phyloP scores from a whole-genome alignment of 1,140 invertebrate species.

The Maconellicoccus hirsutus region DNA sequence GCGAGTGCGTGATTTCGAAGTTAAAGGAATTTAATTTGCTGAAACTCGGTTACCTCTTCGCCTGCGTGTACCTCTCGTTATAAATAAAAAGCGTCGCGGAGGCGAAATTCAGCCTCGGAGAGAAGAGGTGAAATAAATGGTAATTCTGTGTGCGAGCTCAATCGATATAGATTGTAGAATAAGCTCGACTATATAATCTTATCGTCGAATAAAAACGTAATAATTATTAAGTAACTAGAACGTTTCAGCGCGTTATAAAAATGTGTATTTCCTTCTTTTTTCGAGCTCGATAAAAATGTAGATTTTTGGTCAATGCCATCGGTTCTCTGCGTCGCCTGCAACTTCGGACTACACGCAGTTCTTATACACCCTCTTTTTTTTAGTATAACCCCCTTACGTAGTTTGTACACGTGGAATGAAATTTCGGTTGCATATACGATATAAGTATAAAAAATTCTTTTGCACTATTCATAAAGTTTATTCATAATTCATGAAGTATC shows the following conservation, averaged over 20 bases:
- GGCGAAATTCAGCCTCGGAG: too few relatives aligned
- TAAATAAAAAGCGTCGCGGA: too few relatives aligned
- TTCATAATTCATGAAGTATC: too few relatives aligned
- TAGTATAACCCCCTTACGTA: neutral
- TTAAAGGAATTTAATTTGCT: conserved; percentile 1
- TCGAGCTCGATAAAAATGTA: too few relatives aligned
- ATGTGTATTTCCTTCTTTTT: neutral
- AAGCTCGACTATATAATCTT: neutral
- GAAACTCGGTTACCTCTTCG: neutral
- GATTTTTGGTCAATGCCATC: too few relatives aligned
- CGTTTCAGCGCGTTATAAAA: conserved; percentile 1
- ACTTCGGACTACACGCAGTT: too few relatives aligned
- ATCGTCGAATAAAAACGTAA: neutral
- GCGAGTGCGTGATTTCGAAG: neutral
- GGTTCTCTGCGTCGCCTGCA: too few relatives aligned
- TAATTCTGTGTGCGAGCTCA: neutral
- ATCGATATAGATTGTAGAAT: neutral
- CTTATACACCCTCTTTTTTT: neutral
- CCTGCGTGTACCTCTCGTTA: neutral
- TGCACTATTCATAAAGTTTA: too few relatives aligned
- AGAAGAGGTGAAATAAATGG: neutral
- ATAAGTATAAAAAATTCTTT: too few relatives aligned
- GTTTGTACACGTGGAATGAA: too few relatives aligned
- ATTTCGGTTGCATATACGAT: too few relatives aligned
- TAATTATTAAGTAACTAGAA: conserved; percentile 1